These are phyloP conservation scores for Beroe forskalii DNA, from an alignment of 37 sponge, comb jelly and placozoan species.

Conservation along the genomic window DNA sequence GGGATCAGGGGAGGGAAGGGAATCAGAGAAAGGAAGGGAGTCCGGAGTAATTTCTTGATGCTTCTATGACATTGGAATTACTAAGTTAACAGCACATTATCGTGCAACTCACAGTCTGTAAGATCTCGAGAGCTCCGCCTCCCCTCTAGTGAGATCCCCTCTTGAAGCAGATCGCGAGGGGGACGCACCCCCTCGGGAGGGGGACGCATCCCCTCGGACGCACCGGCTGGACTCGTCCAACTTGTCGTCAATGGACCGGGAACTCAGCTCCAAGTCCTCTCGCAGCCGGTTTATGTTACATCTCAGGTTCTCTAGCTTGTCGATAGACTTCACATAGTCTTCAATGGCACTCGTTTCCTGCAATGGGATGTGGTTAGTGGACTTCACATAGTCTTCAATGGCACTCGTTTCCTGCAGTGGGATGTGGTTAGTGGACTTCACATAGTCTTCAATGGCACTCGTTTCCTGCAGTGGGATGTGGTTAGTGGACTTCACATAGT, in stretches of 20 bases:
- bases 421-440: too few species aligned
- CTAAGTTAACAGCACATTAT: too few species aligned
- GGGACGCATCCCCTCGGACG: neutral
- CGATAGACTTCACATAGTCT: slow-evolving; percentile 35
- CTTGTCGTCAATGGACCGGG: neutral
- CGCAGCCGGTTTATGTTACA: neutral
- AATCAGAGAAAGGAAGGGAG: too few species aligned
- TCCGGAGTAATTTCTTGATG: too few species aligned
- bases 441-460: slow-evolving; percentile 1
- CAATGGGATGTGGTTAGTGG: neutral
- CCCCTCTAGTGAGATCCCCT: neutral
- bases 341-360: slow-evolving; percentile 31
- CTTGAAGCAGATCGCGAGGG: neutral
- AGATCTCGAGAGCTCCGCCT: neutral
- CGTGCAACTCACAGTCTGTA: slow-evolving; percentile 46
- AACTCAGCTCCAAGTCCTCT: neutral
- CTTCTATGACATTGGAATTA: too few species aligned
- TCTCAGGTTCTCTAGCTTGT: slow-evolving; percentile 12
- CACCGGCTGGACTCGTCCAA: neutral
- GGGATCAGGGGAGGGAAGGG: too few species aligned
- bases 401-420: too few species aligned
- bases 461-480: neutral
- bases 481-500: slow-evolving; percentile 7
- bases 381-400: neutral
- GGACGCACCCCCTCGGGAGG: too few species aligned